Evolutionary conservation across 2,797 vertebrate species (phyloP).

Genomic region (Tarsius wallacei): DNA sequence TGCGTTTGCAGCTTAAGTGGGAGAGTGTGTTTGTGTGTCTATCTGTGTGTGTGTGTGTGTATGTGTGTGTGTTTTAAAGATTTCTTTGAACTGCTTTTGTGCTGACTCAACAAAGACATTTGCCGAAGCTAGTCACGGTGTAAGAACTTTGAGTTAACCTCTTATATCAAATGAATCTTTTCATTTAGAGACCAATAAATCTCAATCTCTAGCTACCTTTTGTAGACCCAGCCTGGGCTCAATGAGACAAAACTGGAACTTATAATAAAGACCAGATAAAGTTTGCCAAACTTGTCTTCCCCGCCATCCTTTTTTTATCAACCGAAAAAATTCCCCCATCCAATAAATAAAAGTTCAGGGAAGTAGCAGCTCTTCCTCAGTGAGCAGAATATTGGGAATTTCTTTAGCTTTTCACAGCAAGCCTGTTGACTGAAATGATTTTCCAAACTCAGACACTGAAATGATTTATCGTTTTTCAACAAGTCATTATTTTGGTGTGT

Average conservation of each 20-base stretch:
- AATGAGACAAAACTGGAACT: slow-evolving; percentile 85
- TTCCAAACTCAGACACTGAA: slow-evolving; percentile 86
- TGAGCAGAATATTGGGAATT: slow-evolving; percentile 82
- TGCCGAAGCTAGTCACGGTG: slow-evolving; percentile 90
- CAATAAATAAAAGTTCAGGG: slow-evolving; percentile 87
- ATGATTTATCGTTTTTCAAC: slow-evolving; percentile 90
- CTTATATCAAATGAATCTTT: slow-evolving; percentile 93
- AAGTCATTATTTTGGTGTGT: slow-evolving; percentile 88
- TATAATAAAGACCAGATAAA: slow-evolving; percentile 89
- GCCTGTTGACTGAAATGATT: slow-evolving; percentile 89
- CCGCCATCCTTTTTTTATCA: not conserved
- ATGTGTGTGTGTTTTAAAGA: slow-evolving; percentile 91
- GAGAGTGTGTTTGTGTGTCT: slow-evolving; percentile 91
- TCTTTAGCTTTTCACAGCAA: slow-evolving; percentile 88
- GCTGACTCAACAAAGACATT: slow-evolving; percentile 89
- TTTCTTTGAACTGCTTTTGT: slow-evolving; percentile 93
- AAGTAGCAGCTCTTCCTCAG: slow-evolving; percentile 80
- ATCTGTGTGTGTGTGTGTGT: slow-evolving; percentile 90
- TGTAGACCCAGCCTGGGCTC: slow-evolving; percentile 88
- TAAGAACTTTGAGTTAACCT: slow-evolving; percentile 92
- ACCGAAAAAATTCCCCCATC: slow-evolving; percentile 67
- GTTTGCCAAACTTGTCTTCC: slow-evolving; percentile 86
- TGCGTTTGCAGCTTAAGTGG: slow-evolving; percentile 90
- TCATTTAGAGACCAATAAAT: slow-evolving; percentile 93
- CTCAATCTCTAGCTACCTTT: slow-evolving; percentile 91